phyloP scores from a whole-genome alignment of 2,797 vertebrate genomes.

The Crossoptilon crossoptilon region DNA sequence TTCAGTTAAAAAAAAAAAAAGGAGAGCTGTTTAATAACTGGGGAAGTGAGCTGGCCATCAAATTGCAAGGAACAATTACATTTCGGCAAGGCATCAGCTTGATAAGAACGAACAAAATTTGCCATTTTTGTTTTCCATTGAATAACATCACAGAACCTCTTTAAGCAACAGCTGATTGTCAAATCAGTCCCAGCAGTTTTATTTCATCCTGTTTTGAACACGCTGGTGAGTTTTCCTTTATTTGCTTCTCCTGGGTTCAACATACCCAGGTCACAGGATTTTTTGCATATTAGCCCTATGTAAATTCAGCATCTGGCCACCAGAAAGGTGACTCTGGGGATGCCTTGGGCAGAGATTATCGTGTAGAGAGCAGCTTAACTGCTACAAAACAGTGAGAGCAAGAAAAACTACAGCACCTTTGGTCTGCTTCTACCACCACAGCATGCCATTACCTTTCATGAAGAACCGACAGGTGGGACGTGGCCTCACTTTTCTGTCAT shows the following conservation, averaged over 20 bases:
- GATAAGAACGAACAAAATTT: neutral
- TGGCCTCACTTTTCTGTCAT: constrained; percentile 93
- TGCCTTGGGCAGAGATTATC: neutral
- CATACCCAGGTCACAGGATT: neutral
- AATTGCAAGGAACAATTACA: neutral
- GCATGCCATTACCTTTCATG: constrained; percentile 89
- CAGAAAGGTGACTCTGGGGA: neutral
- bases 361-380: fast-evolving
- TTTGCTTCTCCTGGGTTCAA: neutral
- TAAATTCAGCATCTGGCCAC: neutral
- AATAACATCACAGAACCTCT: neutral
- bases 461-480: constrained; percentile 97
- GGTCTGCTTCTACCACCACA: neutral
- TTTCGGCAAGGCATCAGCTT: neutral
- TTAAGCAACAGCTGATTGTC: neutral
- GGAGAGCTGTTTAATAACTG: neutral
- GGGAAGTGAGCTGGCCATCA: neutral
- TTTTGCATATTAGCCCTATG: neutral
- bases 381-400: neutral
- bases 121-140: neutral
- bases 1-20: neutral
- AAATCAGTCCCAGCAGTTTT: neutral
- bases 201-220: neutral
- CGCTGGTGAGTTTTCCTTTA: neutral
- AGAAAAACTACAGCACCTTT: fast-evolving